phyloP scores from a whole-genome alignment of 2,797 vertebrate genomes.

The Cossypha dichroa region DNA sequence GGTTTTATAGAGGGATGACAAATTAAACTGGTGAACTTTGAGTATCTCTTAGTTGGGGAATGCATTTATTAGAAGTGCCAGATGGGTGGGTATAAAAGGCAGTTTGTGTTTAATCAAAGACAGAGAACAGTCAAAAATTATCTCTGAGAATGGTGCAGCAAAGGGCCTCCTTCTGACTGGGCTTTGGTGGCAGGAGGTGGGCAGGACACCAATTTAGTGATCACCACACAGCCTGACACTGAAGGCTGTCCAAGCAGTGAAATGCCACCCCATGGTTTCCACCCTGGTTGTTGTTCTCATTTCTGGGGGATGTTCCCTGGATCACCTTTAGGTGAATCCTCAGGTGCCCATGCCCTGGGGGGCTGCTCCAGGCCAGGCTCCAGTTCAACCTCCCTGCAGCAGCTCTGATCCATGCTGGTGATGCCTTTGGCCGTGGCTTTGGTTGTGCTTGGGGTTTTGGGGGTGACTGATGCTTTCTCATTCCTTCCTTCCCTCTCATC shows the following conservation, averaged over 20 bases:
- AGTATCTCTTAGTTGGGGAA: neutral
- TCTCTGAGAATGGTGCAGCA: neutral
- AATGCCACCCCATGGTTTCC: neutral
- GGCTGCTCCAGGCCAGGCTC: neutral
- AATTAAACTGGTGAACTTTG: neutral
- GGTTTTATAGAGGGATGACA: neutral
- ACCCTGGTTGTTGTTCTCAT: rapidly evolving
- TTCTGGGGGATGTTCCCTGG: neutral
- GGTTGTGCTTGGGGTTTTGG: neutral
- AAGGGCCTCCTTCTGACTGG: neutral
- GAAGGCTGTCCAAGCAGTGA: neutral
- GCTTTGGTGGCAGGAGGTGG: neutral
- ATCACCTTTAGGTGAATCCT: neutral
- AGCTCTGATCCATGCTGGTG: neutral
- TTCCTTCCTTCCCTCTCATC: neutral
- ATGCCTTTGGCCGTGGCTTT: neutral
- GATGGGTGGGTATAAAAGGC: neutral
- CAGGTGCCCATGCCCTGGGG: too few species aligned
- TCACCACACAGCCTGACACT: neutral
- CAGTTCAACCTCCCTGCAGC: neutral
- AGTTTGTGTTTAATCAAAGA: neutral
- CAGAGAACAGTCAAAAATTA: neutral
- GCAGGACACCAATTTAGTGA: neutral
- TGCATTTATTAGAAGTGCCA: neutral
- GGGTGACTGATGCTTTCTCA: neutral